These are phyloP conservation scores for Antheraea yamamai DNA, from an alignment of 2,888 invertebrate species.

Conservation along the genomic window DNA sequence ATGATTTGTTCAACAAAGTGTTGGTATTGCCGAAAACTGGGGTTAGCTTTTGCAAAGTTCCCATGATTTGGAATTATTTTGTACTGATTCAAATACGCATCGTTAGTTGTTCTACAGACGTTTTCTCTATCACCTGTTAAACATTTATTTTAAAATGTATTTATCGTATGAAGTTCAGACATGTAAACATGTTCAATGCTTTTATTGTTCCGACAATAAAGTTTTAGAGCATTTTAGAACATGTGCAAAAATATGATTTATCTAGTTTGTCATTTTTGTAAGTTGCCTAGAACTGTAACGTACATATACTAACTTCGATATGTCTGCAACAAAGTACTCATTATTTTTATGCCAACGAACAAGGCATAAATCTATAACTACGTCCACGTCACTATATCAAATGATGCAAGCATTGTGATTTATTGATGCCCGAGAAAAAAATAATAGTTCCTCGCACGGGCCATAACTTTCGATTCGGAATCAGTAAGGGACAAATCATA, in stretches of 20 bases:
- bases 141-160: no score
- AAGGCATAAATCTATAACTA: neutral
- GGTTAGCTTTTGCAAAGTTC: no score
- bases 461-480: neutral
- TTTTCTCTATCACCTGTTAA: no score
- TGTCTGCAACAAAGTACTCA: neutral
- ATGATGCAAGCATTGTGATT: conserved; percentile 23
- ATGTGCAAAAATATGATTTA: neutral
- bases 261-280: neutral
- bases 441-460: conserved; percentile 9
- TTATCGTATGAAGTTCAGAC: no score
- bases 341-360: conserved; percentile 3
- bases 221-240: neutral
- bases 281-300: neutral
- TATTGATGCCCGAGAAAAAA: conserved; percentile 14
- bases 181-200: no score
- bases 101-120: no score
- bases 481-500: neutral
- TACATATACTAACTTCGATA: neutral
- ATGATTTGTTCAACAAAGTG: no score
- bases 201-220: no score
- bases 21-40: no score
- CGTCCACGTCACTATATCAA: conserved; percentile 15
- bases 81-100: no score
- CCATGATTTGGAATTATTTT: no score